Conservation (phyloP, 2,113 vertebrate species). For the Dascyllus trimaculatus region DNA sequence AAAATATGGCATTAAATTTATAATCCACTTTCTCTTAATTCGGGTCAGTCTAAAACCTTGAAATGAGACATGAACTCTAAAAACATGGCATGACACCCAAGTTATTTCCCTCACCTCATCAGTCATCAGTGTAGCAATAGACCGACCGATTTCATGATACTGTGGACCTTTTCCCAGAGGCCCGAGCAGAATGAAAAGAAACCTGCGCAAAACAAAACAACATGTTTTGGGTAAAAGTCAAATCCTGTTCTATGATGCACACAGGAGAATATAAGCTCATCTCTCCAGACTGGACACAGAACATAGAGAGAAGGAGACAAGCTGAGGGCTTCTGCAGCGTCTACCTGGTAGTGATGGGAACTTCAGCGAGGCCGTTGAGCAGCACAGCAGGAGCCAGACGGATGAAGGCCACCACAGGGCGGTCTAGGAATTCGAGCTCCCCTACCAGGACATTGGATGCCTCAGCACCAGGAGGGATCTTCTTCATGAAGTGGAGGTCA, state of each 20-base stretch:
- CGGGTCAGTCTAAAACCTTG: too few species aligned
- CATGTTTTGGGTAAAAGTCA: constrained; percentile 9
- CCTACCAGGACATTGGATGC: constrained; percentile 98
- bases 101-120: constrained; percentile 90
- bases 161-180: constrained; percentile 96
- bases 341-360: constrained; percentile 97
- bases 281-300: not conserved
- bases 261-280: constrained; percentile 4
- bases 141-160: constrained; percentile 98
- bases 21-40: too few species aligned
- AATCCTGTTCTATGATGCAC: constrained; percentile 19
- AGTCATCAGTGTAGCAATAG: constrained; percentile 98
- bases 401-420: constrained; percentile 95
- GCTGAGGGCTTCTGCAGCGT: not conserved
- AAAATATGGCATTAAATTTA: too few species aligned
- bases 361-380: constrained; percentile 94
- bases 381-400: constrained; percentile 94
- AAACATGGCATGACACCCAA: too few species aligned
- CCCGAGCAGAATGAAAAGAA: constrained; percentile 97
- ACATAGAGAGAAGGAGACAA: not conserved
- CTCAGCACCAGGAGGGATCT: constrained; percentile 97
- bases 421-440: constrained; percentile 95
- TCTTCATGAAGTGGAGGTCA: constrained; percentile 99
- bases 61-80: too few species aligned
- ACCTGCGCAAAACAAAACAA: constrained; percentile 83